Percentiles rank a stretch among this genome's conserved stretches.
These are phyloP conservation scores for cat (Felis catus) DNA, from an alignment of 2,113 vertebrate genomes.

Conservation along the genomic window F.catus_Fca126_mat1.0 CM031412.1:41802501-41803000, in stretches of 20 bases:
- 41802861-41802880: slow-evolving; percentile 82
- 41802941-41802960: slow-evolving; percentile 75
- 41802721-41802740: slow-evolving; percentile 77
- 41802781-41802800: slow-evolving; percentile 72
- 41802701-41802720: slow-evolving; percentile 70
- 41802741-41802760: slow-evolving; percentile 72
- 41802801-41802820: slow-evolving; percentile 80
- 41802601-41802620: slow-evolving; percentile 63
- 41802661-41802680: slow-evolving; percentile 68
- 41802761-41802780: slow-evolving; percentile 69
- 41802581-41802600: slow-evolving; percentile 61
- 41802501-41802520: slow-evolving; percentile 45
- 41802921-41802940: slow-evolving; percentile 79
- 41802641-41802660: slow-evolving; percentile 64
- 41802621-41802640: slow-evolving; percentile 46
- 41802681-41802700: slow-evolving; percentile 72
- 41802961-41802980: slow-evolving; percentile 79
- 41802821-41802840: slow-evolving; percentile 79
- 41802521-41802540: slow-evolving; percentile 54
- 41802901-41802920: slow-evolving; percentile 77
- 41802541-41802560: slow-evolving; percentile 17
- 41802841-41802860: slow-evolving; percentile 78
- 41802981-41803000: slow-evolving; percentile 67
- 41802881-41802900: slow-evolving; percentile 78
- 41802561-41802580: slow-evolving; percentile 53